Percentiles rank a stretch among this genome's conserved stretches.
Evolutionary conservation across 2,888 invertebrate genomes (phyloP).

Genomic region (Xiphydria camelus): DNA sequence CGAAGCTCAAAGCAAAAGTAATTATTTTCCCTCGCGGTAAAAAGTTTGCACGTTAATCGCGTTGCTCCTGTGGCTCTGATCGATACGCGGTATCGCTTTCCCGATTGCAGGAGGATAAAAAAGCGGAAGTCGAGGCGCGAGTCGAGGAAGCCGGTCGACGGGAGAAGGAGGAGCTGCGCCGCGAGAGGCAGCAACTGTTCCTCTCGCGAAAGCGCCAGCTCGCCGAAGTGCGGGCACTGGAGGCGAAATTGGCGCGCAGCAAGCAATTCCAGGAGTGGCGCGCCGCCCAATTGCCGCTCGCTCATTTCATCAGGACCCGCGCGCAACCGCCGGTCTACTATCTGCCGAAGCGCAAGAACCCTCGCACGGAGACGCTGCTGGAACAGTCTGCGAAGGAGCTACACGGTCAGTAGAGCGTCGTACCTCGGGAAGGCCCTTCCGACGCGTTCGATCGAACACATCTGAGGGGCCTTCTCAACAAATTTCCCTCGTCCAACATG

Average conservation of each 20-base stretch:
- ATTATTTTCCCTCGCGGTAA: slow-evolving; percentile 23
- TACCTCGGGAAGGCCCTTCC: too few relatives aligned
- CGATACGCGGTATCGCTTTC: too few relatives aligned
- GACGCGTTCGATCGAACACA: too few relatives aligned
- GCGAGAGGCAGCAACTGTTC: slow-evolving; percentile 83
- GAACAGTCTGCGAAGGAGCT: slow-evolving; percentile 49
- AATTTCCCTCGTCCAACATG: too few relatives aligned
- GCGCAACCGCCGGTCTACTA: slow-evolving; percentile 86
- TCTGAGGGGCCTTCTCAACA: too few relatives aligned
- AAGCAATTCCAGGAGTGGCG: slow-evolving; percentile 91
- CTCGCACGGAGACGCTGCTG: slow-evolving; percentile 45
- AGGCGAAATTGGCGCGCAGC: slow-evolving; percentile 86
- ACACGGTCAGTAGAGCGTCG: slow-evolving; percentile 44
- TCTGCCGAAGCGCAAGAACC: slow-evolving; percentile 77
- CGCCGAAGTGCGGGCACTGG: slow-evolving; percentile 83
- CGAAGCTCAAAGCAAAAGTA: slow-evolving; percentile 81
- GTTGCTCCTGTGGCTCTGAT: too few relatives aligned
- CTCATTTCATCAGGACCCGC: slow-evolving; percentile 85
- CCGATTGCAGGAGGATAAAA: slow-evolving; percentile 74
- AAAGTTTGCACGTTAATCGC: too few relatives aligned
- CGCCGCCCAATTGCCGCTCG: slow-evolving; percentile 72
- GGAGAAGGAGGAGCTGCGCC: slow-evolving; percentile 83
- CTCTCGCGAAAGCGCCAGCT: slow-evolving; percentile 85
- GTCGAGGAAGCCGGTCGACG: slow-evolving; percentile 88
- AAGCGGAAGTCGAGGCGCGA: slow-evolving; percentile 88